Conservation (phyloP, 1,140 invertebrate genomes). For the Gryon sp. region DNA sequence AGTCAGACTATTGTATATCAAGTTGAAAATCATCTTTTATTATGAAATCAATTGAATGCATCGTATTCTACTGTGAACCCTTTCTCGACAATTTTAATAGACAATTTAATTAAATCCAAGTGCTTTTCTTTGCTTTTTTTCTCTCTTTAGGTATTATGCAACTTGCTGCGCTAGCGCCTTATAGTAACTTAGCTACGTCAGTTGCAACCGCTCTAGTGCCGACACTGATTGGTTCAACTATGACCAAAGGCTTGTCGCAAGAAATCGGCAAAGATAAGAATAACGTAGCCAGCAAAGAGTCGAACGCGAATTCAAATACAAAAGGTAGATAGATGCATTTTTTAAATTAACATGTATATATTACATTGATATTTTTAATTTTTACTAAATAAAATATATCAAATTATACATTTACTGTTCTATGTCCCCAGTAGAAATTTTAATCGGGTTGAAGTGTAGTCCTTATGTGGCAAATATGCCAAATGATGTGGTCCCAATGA, state of each 20-base stretch:
- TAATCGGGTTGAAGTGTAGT: too few species aligned
- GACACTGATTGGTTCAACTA: constrained; percentile 79
- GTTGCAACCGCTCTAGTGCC: constrained; percentile 81
- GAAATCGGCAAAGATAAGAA: constrained; percentile 36
- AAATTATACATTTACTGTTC: too few species aligned
- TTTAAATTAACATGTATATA: too few species aligned
- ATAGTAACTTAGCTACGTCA: constrained; percentile 81
- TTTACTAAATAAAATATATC: too few species aligned
- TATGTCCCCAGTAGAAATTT: too few species aligned
- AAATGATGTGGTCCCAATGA: too few species aligned
- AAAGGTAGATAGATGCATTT: constrained; percentile 49
- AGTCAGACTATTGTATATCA: too few species aligned
- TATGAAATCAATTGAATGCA: not conserved
- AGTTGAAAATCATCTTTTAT: not conserved
- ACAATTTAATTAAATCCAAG: not conserved
- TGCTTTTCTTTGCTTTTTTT: not conserved
- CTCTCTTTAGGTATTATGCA: constrained; percentile 83
- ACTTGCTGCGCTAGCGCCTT: constrained; percentile 81
- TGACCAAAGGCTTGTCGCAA: constrained; percentile 34
- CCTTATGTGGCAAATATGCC: too few species aligned
- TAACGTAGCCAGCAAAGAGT: constrained; percentile 22
- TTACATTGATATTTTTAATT: too few species aligned
- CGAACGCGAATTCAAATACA: constrained; percentile 5
- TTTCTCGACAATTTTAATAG: not conserved
- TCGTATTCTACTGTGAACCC: constrained; percentile 42